These are phyloP conservation scores for Apodemia zela DNA, from an alignment of 2,888 invertebrate genomes.

Conservation along the genomic window DNA sequence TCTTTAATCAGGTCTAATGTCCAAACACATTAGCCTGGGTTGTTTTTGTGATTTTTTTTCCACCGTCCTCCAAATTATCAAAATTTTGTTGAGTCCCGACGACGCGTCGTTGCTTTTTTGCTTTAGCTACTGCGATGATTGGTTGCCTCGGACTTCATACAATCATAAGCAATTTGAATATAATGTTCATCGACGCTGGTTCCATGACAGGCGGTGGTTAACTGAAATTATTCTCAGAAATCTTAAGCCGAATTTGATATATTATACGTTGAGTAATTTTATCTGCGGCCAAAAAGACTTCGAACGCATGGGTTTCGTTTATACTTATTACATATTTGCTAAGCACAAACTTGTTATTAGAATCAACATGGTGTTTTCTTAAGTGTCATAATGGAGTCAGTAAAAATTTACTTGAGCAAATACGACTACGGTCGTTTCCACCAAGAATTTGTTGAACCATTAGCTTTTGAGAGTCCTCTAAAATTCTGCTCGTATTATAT, in stretches of 20 bases:
- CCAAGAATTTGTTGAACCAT: conserved; percentile 24
- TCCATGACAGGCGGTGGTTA: conserved; percentile 46
- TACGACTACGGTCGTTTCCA: conserved; percentile 19
- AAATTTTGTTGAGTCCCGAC: conserved; percentile 45
- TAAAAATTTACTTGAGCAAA: conserved; percentile 22
- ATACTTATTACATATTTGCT: conserved; percentile 34
- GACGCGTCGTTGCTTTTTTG: background rate
- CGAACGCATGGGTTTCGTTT: conserved; percentile 29
- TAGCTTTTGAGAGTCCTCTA: conserved; percentile 15
- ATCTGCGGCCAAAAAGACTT: conserved; percentile 26
- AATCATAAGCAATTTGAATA: conserved; percentile 58
- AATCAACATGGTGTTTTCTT: conserved; percentile 34
- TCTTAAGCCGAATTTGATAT: conserved; percentile 42
- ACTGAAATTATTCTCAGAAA: conserved; percentile 45
- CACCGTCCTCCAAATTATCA: conserved; percentile 28
- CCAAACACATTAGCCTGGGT: background rate
- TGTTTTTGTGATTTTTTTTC: background rate
- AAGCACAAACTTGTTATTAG: conserved; percentile 37
- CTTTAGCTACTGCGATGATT: conserved; percentile 57
- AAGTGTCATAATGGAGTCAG: conserved; percentile 37
- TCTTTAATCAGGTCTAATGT: conserved; percentile 8
- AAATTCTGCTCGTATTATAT: background rate
- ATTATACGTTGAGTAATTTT: conserved; percentile 27
- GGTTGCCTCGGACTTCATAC: conserved; percentile 54
- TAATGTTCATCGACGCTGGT: conserved; percentile 36